Conservation (phyloP, 2,113 vertebrate species). For the Nannospalax galili region DNA sequence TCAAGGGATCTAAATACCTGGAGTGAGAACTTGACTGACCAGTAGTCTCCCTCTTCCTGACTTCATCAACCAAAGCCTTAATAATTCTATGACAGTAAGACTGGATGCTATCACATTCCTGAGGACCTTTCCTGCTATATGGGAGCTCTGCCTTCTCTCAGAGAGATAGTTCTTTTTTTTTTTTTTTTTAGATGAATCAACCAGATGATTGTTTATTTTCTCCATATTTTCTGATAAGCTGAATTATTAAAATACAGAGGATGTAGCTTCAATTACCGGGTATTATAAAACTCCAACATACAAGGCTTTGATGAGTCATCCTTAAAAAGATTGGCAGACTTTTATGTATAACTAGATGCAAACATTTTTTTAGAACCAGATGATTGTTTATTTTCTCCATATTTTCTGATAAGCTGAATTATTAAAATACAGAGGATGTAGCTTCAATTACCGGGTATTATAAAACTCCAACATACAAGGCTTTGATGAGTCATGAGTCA, state of each 20-base stretch:
- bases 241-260: background rate
- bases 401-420: background rate
- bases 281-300: background rate
- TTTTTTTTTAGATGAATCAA: background rate
- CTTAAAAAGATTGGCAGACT: background rate
- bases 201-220: background rate
- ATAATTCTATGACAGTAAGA: no score
- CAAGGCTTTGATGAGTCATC: background rate
- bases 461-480: background rate
- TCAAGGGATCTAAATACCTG: no score
- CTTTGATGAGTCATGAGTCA: background rate
- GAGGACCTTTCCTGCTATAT: no score
- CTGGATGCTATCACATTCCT: no score
- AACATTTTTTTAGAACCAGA: background rate
- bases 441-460: background rate
- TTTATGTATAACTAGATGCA: background rate
- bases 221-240: background rate
- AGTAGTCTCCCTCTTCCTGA: no score
- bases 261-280: background rate
- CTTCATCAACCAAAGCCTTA: no score
- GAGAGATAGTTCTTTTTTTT: no score
- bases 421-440: background rate
- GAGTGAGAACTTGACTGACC: no score
- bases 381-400: background rate
- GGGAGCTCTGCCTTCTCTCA: no score